phyloP scores from a whole-genome alignment of 1,140 invertebrate species.

The Samia ricini region DNA sequence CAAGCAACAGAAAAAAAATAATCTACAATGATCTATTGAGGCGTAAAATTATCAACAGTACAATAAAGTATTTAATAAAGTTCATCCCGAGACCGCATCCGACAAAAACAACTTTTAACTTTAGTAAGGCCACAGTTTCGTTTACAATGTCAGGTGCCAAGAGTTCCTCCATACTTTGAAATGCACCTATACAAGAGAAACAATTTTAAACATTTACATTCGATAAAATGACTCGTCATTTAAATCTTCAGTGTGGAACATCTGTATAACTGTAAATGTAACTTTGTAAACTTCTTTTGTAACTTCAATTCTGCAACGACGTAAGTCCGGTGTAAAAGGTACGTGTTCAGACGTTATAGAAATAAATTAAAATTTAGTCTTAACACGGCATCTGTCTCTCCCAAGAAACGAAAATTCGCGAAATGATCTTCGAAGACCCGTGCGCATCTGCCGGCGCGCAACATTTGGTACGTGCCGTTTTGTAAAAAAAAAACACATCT shows the following conservation, averaged over 20 bases:
- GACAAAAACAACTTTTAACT: conserved; percentile 15
- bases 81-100: conserved; percentile 10
- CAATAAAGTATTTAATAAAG: conserved; percentile 10
- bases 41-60: conserved; percentile 19
- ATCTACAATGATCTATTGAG: conserved; percentile 4
- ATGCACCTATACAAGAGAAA: background rate
- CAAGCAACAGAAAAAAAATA: background rate
- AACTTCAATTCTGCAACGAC: background rate
- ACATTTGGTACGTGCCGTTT: conserved; percentile 65
- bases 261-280: background rate
- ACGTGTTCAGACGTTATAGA: conserved; percentile 18
- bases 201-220: background rate
- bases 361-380: conserved; percentile 20
- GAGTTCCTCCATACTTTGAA: conserved; percentile 9
- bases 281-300: background rate
- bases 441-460: conserved; percentile 41
- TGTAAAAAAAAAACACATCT: conserved; percentile 26
- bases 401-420: conserved; percentile 52
- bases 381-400: conserved; percentile 41
- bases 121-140: conserved; percentile 12
- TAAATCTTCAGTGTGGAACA: background rate
- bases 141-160: conserved; percentile 15
- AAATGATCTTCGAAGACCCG: conserved; percentile 39
- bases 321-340: background rate
- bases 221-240: background rate